Conservation (phyloP, 1,140 invertebrate species). For the Temnothorax longispinosus region DNA sequence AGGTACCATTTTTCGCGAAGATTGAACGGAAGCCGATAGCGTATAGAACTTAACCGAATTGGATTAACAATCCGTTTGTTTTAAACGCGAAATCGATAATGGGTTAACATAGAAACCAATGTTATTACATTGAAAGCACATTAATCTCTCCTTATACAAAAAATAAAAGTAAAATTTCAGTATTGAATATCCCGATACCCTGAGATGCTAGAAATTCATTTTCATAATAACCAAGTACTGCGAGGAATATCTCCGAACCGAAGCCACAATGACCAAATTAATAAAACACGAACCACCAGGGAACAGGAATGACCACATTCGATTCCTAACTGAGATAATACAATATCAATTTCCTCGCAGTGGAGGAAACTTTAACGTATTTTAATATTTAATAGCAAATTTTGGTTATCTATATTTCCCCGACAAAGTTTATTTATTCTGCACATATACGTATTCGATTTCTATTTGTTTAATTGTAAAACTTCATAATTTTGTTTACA, state of each 20-base stretch:
- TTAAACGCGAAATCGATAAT: conserved; percentile 6
- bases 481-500: not conserved
- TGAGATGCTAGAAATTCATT: not conserved
- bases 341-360: not conserved
- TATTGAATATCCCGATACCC: not conserved
- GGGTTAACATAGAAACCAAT: not conserved
- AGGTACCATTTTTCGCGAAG: not conserved
- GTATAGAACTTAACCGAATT: not conserved
- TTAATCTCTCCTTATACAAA: not conserved
- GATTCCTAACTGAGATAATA: not conserved
- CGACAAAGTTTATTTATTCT: not conserved
- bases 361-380: not conserved
- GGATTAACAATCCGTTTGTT: not conserved
- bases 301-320: not conserved
- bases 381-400: not conserved
- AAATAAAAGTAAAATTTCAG: not conserved
- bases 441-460: not conserved
- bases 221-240: not conserved
- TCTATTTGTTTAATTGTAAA: not conserved
- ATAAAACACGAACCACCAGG: not conserved
- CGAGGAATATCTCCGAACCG: not conserved
- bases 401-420: not conserved
- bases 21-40: conserved; percentile 6
- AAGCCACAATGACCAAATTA: not conserved
- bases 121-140: not conserved